These are phyloP conservation scores for Potamarius usumacintae DNA, from an alignment of 2,113 vertebrate genomes.

Conservation along the genomic window DNA sequence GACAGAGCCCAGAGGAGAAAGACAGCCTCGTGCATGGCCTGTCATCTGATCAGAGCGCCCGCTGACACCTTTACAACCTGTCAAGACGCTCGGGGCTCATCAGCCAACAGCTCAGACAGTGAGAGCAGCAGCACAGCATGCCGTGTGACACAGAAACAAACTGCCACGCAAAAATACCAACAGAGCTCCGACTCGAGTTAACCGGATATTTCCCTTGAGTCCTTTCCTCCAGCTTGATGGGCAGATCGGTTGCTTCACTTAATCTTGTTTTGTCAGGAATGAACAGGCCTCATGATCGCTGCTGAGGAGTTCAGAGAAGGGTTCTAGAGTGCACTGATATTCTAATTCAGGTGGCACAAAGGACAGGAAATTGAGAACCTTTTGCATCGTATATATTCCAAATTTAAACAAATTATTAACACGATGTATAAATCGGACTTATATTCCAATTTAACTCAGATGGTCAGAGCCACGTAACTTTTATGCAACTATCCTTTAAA, in stretches of 20 bases:
- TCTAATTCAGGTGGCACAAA: background rate
- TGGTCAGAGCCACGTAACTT: background rate
- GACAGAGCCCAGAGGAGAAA: slow-evolving; percentile 12
- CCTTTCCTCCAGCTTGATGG: slow-evolving; percentile 42
- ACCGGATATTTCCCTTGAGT: slow-evolving; percentile 41
- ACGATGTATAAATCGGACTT: background rate
- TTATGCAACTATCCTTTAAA: background rate
- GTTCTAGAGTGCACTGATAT: background rate
- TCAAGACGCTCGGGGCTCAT: slow-evolving; percentile 23
- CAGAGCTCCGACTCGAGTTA: slow-evolving; percentile 28
- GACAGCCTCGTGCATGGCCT: background rate
- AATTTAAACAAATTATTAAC: background rate
- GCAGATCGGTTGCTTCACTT: slow-evolving; percentile 8
- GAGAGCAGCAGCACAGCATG: slow-evolving; percentile 28
- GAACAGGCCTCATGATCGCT: slow-evolving; percentile 12
- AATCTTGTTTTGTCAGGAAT: slow-evolving; percentile 35
- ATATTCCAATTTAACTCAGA: background rate
- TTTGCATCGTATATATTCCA: background rate
- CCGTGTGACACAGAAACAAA: slow-evolving; percentile 33
- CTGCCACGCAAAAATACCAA: slow-evolving; percentile 19
- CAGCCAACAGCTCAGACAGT: slow-evolving; percentile 5
- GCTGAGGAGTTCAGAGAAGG: background rate
- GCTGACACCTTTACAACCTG: slow-evolving; percentile 38
- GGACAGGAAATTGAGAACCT: background rate
- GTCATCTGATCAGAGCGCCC: slow-evolving; percentile 30